Base-by-base conservation (phyloP, 1,140 invertebrate species). In the Drosophila arizonae region DNA sequence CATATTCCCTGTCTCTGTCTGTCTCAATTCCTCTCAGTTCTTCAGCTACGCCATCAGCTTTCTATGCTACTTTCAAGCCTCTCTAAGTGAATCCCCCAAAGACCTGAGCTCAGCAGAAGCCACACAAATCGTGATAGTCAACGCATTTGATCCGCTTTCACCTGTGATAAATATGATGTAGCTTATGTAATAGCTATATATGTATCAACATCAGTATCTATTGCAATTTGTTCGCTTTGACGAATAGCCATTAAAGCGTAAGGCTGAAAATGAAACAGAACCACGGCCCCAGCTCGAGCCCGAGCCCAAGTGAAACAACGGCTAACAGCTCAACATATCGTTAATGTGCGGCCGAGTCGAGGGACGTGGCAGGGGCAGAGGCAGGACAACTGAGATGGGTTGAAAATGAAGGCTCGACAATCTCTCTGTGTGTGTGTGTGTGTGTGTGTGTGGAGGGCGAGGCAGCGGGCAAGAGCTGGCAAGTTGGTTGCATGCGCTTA, bases 401-500 rank as follows among this genome's bases (percentile, higher is more conserved):
- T 67, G 30, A 57, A 55, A 61, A 51, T 69, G 71, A 67, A 62
- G 71, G 57, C 51, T 54, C 30, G 46, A 46, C 54, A 57, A 26
- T 46, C 43, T 33, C 33, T 33, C 8, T 9, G 0, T 33, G 33
- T 33, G 9, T 33, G 33, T 33, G 33, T 33, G 33, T 33, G 33
- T 33, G 33, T 10, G 33, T 17, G 15, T 21, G 4, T 10, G 3
- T 8, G 24, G 6, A 26, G 9, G 41, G 15, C 6, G 17, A 3
- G 10, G 39, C 6, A 3, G 45, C 3, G 28, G 28, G 28, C 28
- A 1, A 15, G 11, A 46, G 36, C 1, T 64, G 26, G 50, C 67
- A 56, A 72, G 82, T 71, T 56, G 64, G 64, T 77, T 77, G 82
- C 85, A 89, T 88, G 79, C 77, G 84, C 84, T 88, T 88, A 87